Percentiles rank a stretch among this genome's conserved stretches.
Conservation (phyloP, 2,113 vertebrate species). For the Peucedramus taeniatus region DNA sequence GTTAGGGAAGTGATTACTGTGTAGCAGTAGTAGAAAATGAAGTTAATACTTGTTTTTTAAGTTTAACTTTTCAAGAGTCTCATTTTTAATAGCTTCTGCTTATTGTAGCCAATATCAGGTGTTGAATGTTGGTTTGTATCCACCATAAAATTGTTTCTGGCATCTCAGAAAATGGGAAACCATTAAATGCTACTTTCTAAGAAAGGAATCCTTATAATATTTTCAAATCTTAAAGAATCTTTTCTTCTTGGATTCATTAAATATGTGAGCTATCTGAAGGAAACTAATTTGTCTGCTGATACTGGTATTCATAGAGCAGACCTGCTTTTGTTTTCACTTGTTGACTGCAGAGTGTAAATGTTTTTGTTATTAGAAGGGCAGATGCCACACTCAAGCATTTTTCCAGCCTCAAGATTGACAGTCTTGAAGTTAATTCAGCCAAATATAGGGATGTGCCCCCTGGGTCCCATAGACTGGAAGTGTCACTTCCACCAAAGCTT, state of each 20-base stretch:
- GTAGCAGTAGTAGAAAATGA: background rate
- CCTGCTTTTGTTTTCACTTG: background rate
- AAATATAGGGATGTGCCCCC: background rate
- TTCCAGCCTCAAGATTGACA: background rate
- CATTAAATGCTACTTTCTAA: background rate
- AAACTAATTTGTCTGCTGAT: background rate
- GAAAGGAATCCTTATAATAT: background rate
- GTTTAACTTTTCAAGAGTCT: background rate
- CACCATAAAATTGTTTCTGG: background rate
- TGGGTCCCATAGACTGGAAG: background rate
- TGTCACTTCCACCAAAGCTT: background rate
- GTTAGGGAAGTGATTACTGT: background rate
- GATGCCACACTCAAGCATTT: background rate
- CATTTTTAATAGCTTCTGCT: background rate
- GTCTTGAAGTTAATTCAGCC: background rate
- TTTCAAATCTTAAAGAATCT: background rate
- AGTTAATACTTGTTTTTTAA: background rate
- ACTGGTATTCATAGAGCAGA: background rate
- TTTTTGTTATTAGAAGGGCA: slow-evolving; percentile 10
- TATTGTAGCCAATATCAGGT: background rate
- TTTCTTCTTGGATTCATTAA: background rate
- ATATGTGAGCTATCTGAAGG: background rate
- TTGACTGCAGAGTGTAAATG: background rate
- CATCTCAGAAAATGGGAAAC: background rate
- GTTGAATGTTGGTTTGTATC: background rate